Evolutionary conservation across 2,113 vertebrate species (phyloP).

Genomic region (Dolichotis patagonum): DNA sequence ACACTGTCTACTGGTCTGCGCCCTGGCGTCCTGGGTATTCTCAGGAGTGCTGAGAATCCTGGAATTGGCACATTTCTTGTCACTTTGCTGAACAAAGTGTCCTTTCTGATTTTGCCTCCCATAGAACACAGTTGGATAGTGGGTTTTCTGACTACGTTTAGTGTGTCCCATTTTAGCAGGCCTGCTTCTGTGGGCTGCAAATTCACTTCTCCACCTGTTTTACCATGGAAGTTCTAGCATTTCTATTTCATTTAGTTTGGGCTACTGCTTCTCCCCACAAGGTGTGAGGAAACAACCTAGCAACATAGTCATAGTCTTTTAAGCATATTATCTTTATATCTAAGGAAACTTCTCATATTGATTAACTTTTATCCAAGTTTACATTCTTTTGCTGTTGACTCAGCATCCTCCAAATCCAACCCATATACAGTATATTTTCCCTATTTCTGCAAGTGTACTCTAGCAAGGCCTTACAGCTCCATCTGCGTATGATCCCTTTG

Average conservation of each 20-base stretch:
- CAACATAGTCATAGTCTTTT: neutral
- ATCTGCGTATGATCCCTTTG: neutral
- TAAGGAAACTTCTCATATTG: neutral
- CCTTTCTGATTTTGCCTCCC: neutral
- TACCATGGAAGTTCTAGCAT: neutral
- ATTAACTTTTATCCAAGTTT: neutral
- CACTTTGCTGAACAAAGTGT: neutral
- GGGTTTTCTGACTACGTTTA: neutral
- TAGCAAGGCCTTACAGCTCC: no score
- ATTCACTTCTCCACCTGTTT: neutral
- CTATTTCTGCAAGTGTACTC: neutral
- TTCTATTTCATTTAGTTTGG: neutral
- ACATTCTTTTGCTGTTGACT: neutral
- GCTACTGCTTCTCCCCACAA: neutral
- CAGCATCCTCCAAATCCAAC: neutral
- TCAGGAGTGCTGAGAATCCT: neutral
- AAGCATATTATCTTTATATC: neutral
- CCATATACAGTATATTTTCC: neutral
- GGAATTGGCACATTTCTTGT: neutral
- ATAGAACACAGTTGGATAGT: neutral
- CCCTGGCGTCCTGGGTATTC: neutral
- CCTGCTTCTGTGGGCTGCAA: neutral
- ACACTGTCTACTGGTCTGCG: neutral
- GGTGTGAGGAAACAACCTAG: neutral
- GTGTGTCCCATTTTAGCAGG: neutral